Evolutionary conservation across 2,797 vertebrate species (phyloP).

Genomic region (Falco columbarius): DNA sequence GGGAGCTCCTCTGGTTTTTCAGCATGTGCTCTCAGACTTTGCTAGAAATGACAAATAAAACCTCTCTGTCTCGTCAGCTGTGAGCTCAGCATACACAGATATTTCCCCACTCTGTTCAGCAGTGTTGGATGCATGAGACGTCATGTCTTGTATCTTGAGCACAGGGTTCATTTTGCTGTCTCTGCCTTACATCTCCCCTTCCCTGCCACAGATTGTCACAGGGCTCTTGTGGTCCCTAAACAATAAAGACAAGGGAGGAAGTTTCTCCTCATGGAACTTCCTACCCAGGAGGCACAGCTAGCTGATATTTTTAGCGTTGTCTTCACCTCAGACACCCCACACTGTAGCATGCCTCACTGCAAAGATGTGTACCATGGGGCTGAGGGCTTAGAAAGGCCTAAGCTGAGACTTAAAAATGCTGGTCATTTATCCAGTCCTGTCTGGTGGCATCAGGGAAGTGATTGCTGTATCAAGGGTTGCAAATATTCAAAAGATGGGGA

Average conservation of each 20-base stretch:
- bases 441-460: neutral
- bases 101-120: neutral
- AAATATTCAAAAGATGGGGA: neutral
- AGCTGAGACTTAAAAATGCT: neutral
- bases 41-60: neutral
- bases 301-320: neutral
- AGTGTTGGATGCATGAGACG: neutral
- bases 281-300: neutral
- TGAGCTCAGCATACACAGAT: neutral
- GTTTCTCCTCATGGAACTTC: neutral
- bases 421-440: neutral
- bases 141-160: neutral
- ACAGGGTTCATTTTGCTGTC: neutral
- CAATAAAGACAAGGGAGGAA: neutral
- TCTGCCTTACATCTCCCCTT: neutral
- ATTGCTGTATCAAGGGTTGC: neutral
- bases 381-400: neutral
- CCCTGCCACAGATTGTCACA: neutral
- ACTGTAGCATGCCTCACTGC: rapidly evolving
- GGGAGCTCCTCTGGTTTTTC: neutral
- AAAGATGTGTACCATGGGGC: neutral
- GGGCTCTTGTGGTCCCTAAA: neutral
- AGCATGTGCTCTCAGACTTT: neutral
- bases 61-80: neutral
- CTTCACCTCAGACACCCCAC: neutral